Evolutionary conservation across 1,140 invertebrate species (phyloP).

Genomic region (Neomicropteryx cornuta): DNA sequence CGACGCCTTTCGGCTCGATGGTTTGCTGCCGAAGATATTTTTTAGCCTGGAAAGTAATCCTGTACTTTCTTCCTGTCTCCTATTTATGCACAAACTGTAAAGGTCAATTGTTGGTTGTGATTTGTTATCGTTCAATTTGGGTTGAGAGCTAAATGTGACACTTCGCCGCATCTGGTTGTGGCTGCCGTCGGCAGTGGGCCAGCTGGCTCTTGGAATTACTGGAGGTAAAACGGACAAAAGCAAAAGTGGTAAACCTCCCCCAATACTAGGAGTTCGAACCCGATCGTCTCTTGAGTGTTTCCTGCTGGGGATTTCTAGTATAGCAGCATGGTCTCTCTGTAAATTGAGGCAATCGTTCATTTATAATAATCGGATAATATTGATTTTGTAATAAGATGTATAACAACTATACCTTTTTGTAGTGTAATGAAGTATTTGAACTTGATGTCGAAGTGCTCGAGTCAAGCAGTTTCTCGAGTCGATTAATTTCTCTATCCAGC

Average conservation of each 20-base stretch:
- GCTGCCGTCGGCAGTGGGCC: conserved; percentile 55
- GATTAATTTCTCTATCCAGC: conserved; percentile 67
- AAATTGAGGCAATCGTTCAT: no score
- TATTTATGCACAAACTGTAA: conserved; percentile 44
- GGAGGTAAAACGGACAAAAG: conserved; percentile 59
- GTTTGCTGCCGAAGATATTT: conserved; percentile 47
- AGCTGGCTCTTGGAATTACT: conserved; percentile 61
- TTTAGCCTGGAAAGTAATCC: conserved; percentile 40
- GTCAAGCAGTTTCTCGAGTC: conserved; percentile 59
- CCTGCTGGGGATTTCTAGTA: no score
- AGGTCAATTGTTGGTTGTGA: conserved; percentile 42
- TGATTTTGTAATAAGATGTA: no score
- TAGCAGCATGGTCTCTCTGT: no score
- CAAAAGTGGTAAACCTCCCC: conserved; percentile 54
- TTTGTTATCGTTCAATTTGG: conserved; percentile 45
- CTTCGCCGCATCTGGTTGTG: conserved; percentile 39
- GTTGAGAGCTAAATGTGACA: conserved; percentile 56
- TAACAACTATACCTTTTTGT: conserved; percentile 35
- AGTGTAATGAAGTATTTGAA: conserved; percentile 44
- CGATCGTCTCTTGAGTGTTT: conserved; percentile 19
- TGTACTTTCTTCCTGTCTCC: conserved; percentile 38
- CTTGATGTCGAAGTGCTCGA: conserved; percentile 39
- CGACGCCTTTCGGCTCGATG: conserved; percentile 48
- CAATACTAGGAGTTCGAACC: conserved; percentile 50
- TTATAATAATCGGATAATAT: no score